Evolutionary conservation across 2,888 invertebrate species (phyloP), one percentile per base, ranked within the genome.

Genomic region (Hyles lineata): DNA sequence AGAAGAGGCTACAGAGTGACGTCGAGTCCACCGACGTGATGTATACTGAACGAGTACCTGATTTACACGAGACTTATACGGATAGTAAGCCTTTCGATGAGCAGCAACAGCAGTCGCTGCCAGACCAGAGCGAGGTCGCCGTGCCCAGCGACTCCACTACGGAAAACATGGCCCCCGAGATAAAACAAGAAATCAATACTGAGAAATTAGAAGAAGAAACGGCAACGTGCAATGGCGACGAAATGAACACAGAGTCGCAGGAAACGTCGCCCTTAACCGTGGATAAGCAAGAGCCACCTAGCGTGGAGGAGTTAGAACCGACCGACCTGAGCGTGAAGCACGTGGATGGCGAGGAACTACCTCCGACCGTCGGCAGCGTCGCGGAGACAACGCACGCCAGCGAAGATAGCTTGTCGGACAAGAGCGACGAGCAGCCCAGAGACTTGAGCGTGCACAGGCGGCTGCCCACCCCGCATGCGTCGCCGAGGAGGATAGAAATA

Each of bases 381-480:
- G 84, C 86, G 43, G 88, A 88, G 74, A 87, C 85, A 7, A 85
- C 86, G 23, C 85, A 90, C 74, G 75, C 82, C 21, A 81, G 85
- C 32, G 92, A 88, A 79, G 91, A 92, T 73, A 89, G 85, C 75
- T 73, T 89, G 74, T 89, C 92, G 5, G 94, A 94, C 59, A 93
- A 92, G 76, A 91, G 89, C 74, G 95, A 96, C 74, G 96, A 96
- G 76, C 92, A 95, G 74, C 96, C 96, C 74, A 96, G 94, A 87
- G 96, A 96, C 83, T 88, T 96, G 73, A 95, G 95, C 79, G 92
- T 94, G 80, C 96, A 95, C 79, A 96, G 96, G 87, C 91, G 87
- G 82, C 79, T 84, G 79, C 93, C 89, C 60, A 92, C 92, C 70
- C 92, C 89, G 76, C 92, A 95, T 79, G 90, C 91, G 76, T 95